Evolutionary conservation across 2,888 invertebrate genomes (phyloP).

Genomic region (Heliconius aoede): DNA sequence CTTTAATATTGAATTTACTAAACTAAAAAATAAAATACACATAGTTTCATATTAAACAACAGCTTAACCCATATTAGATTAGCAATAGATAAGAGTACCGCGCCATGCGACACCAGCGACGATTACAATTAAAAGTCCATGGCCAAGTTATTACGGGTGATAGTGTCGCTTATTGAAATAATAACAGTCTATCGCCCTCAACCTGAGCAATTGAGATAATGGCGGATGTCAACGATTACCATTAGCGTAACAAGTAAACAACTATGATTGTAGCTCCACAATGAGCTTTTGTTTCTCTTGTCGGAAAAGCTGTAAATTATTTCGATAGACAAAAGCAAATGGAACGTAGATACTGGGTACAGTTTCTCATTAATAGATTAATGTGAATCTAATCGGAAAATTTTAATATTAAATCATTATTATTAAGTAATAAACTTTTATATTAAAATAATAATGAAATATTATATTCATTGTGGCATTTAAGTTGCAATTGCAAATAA

Average conservation of each 20-base stretch:
- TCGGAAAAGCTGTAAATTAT: slow-evolving; percentile 31
- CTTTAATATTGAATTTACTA: neutral
- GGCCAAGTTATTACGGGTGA: slow-evolving; percentile 31
- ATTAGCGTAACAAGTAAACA: slow-evolving; percentile 55
- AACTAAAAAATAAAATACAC: neutral
- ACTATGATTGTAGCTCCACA: slow-evolving; percentile 48
- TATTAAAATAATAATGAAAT: neutral
- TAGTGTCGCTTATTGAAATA: slow-evolving; percentile 53
- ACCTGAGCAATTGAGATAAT: slow-evolving; percentile 53
- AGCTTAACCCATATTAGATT: neutral
- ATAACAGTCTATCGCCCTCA: slow-evolving; percentile 47
- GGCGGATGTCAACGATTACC: slow-evolving; percentile 57
- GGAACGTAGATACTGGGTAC: neutral
- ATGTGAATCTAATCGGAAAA: neutral
- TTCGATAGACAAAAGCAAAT: slow-evolving; percentile 31
- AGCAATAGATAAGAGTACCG: slow-evolving; percentile 31
- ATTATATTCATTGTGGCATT: neutral
- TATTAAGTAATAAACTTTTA: neutral
- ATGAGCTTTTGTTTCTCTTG: slow-evolving; percentile 41
- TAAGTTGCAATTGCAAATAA: neutral
- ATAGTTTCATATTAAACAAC: neutral
- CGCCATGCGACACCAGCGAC: slow-evolving; percentile 26
- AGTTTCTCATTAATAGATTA: slow-evolving; percentile 9
- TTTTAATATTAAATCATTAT: neutral
- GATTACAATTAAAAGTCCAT: slow-evolving; percentile 43